Evolutionary conservation across 1,140 invertebrate genomes (phyloP).

Genomic region (Panagrolaimus sp.): DNA sequence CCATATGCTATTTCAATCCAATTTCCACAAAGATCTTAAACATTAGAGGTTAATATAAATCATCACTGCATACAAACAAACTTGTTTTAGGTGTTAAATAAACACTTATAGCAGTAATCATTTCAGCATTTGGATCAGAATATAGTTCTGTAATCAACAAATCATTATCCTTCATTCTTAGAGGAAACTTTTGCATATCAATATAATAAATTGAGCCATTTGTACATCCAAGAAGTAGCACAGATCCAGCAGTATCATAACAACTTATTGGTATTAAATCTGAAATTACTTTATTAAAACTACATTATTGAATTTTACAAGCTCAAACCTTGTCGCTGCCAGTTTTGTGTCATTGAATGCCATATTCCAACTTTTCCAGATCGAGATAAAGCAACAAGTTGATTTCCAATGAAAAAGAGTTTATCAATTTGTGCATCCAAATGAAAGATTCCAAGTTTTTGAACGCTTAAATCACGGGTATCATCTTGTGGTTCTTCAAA

Average conservation of each 20-base stretch:
- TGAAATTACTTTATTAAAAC: slow-evolving; percentile 64
- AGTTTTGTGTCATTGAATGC: slow-evolving; percentile 96
- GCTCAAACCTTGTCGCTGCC: slow-evolving; percentile 65
- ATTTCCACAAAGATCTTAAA: slow-evolving; percentile 76
- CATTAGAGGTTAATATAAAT: too few relatives aligned
- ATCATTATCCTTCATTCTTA: slow-evolving; percentile 98
- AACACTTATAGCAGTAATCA: slow-evolving; percentile 94
- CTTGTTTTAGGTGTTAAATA: slow-evolving; percentile 95
- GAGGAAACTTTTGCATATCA: slow-evolving; percentile 98
- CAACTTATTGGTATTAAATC: slow-evolving; percentile 87
- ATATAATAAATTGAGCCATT: slow-evolving; percentile 97
- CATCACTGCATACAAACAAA: slow-evolving; percentile 62
- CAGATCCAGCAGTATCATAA: slow-evolving; percentile 90
- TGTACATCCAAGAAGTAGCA: slow-evolving; percentile 83
- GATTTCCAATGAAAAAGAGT: slow-evolving; percentile 92
- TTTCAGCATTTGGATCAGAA: slow-evolving; percentile 83
- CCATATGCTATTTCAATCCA: slow-evolving; percentile 99
- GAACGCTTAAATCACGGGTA: slow-evolving; percentile 70
- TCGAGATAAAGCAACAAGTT: slow-evolving; percentile 83
- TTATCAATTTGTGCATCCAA: slow-evolving; percentile 76
- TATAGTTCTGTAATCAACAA: slow-evolving; percentile 91
- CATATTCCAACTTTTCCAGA: slow-evolving; percentile 95
- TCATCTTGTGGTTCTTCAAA: slow-evolving; percentile 69
- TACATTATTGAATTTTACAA: slow-evolving; percentile 14
- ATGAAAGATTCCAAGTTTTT: slow-evolving; percentile 27